Conservation (phyloP, 35 echinoderm and acorn worm genomes). For the Apostichopus japonicus region DNA sequence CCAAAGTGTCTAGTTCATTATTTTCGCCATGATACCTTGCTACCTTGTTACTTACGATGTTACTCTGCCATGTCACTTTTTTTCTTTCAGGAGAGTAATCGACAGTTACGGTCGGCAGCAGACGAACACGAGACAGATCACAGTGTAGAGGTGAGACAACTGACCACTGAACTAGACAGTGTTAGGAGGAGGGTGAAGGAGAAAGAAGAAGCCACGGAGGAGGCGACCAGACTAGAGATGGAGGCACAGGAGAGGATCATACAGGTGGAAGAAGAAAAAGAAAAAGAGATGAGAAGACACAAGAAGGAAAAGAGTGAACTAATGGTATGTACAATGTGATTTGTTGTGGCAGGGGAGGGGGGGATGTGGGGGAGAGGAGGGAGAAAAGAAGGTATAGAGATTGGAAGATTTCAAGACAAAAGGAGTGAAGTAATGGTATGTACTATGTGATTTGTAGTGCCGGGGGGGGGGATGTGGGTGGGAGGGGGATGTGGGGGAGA, state of each 20-base stretch:
- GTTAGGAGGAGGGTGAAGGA: neutral
- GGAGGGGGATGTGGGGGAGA: no score
- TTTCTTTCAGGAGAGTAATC: neutral
- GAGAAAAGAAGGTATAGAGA: neutral
- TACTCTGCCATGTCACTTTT: no score
- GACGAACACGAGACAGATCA: neutral
- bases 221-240: slow-evolving; percentile 4
- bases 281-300: neutral
- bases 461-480: no score
- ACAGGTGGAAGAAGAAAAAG: slow-evolving; percentile 5
- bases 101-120: neutral
- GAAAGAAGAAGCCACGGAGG: slow-evolving; percentile 14
- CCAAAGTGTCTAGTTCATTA: no score
- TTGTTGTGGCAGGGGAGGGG: neutral
- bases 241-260: slow-evolving; percentile 24
- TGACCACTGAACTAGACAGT: neutral
- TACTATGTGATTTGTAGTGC: neutral
- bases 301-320: slow-evolving; percentile 3
- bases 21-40: no score
- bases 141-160: neutral
- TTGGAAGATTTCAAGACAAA: neutral
- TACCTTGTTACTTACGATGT: no score
- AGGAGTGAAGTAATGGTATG: neutral
- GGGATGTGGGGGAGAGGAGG: neutral
- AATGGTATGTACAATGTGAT: neutral